A percentile compares a stretch with the other conserved stretches of the same genome.
Conservation (phyloP, 2,888 invertebrate genomes). For the Oasisia sp. region DNA sequence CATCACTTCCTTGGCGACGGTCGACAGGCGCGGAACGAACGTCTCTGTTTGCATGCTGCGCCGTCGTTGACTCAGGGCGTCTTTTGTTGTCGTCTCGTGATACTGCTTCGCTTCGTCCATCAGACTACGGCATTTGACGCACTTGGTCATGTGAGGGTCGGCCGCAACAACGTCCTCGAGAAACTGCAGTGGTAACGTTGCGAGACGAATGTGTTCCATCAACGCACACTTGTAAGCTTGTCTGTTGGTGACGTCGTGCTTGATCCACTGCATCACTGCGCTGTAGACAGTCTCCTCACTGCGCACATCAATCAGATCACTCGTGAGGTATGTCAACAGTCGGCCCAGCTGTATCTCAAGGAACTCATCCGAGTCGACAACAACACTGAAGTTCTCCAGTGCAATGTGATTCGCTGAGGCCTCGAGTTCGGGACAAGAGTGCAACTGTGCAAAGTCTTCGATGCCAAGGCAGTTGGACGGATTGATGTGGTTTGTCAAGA, state of each 20-base stretch:
- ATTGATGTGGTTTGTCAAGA: conserved; percentile 61
- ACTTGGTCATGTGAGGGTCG: conserved; percentile 52
- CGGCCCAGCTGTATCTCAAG: conserved; percentile 56
- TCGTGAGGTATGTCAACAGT: conserved; percentile 55
- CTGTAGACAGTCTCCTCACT: conserved; percentile 61
- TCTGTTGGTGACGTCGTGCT: conserved; percentile 54
- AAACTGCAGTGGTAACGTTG: conserved; percentile 54
- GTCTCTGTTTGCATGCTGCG: conserved; percentile 56
- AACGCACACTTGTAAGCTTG: conserved; percentile 48
- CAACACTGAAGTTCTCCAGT: conserved; percentile 61
- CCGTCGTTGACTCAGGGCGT: conserved; percentile 56
- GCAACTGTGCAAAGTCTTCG: conserved; percentile 62
- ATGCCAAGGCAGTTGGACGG: conserved; percentile 64
- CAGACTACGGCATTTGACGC: conserved; percentile 51
- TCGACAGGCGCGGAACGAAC: conserved; percentile 61
- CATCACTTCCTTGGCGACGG: conserved; percentile 63
- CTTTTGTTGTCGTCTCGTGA: conserved; percentile 53
- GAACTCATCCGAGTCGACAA: conserved; percentile 62
- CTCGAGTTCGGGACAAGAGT: conserved; percentile 57
- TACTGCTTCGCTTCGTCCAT: conserved; percentile 56
- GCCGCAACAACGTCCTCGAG: conserved; percentile 50
- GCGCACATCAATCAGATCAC: conserved; percentile 62
- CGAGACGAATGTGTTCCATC: conserved; percentile 54
- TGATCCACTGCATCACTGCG: conserved; percentile 61
- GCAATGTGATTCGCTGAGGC: conserved; percentile 56